Conservation (phyloP, 2,113 vertebrate species). For the Cinclus cinclus region DNA sequence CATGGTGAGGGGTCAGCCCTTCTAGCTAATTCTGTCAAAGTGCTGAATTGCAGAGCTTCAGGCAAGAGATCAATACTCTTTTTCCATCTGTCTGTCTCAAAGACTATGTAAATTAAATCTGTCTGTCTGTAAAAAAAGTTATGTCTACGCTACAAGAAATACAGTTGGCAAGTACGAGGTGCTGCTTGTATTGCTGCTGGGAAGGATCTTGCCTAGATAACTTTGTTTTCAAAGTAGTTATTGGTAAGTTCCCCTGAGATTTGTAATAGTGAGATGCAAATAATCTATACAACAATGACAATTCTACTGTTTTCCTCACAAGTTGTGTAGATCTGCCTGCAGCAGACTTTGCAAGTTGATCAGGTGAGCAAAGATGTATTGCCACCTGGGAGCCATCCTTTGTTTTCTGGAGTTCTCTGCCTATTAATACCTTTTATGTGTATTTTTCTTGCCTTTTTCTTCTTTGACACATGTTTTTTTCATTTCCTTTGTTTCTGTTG, state of each 20-base stretch:
- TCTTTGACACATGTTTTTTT: neutral
- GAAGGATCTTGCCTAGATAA: neutral
- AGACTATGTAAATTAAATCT: constrained; percentile 29
- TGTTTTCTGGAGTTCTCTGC: neutral
- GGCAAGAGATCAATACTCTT: constrained; percentile 21
- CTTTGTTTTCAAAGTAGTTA: neutral
- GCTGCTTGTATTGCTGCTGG: neutral
- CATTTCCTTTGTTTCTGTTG: neutral
- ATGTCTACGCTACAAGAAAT: neutral
- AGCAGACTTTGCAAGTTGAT: neutral
- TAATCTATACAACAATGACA: neutral
- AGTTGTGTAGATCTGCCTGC: neutral
- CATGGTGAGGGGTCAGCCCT: accelerated
- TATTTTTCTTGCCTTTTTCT: neutral
- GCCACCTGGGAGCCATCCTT: neutral
- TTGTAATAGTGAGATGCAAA: neutral
- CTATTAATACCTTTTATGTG: neutral
- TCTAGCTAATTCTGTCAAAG: neutral
- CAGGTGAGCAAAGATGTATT: neutral
- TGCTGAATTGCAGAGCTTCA: neutral
- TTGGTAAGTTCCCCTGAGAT: neutral
- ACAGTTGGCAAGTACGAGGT: neutral
- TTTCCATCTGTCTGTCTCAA: constrained; percentile 33
- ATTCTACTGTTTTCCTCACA: neutral
- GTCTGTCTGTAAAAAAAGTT: neutral